Conservation (phyloP, 2,888 invertebrate genomes). For the Hyles lineata region DNA sequence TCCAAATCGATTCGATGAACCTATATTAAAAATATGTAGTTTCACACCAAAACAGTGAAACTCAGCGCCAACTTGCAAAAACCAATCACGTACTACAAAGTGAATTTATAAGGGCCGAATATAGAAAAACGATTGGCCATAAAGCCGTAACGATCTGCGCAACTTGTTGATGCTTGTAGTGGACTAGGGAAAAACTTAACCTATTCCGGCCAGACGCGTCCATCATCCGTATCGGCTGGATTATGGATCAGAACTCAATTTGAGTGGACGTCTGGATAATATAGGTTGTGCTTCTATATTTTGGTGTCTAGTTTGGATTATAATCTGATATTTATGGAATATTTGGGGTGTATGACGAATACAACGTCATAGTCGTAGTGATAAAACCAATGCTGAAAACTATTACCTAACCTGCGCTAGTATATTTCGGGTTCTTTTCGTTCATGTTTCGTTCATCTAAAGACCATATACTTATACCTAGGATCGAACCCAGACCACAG, state of each 20-base stretch:
- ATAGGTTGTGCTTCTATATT: neutral
- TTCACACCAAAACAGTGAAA: neutral
- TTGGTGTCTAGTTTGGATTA: neutral
- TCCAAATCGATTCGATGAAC: too few relatives aligned
- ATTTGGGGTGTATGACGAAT: neutral
- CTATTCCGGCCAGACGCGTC: neutral
- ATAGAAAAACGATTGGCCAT: conserved; percentile 26
- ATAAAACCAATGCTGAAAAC: too few relatives aligned
- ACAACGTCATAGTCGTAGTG: too few relatives aligned
- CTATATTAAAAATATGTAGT: neutral
- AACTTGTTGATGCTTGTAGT: conserved; percentile 20
- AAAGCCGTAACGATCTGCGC: conserved; percentile 15
- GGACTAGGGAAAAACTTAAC: conserved; percentile 11
- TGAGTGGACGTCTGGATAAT: neutral
- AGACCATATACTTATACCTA: too few relatives aligned
- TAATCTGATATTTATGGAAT: neutral
- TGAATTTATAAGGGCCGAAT: conserved; percentile 25
- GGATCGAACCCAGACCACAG: too few relatives aligned
- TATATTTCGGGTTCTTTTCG: too few relatives aligned
- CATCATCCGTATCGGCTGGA: conserved; percentile 10
- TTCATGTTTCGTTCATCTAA: too few relatives aligned
- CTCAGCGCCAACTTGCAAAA: neutral
- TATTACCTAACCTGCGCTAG: too few relatives aligned
- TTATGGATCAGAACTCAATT: conserved; percentile 13
- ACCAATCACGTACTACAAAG: conserved; percentile 30